Conservation (phyloP, 1,140 invertebrate genomes). For the Drosophila varians region DNA sequence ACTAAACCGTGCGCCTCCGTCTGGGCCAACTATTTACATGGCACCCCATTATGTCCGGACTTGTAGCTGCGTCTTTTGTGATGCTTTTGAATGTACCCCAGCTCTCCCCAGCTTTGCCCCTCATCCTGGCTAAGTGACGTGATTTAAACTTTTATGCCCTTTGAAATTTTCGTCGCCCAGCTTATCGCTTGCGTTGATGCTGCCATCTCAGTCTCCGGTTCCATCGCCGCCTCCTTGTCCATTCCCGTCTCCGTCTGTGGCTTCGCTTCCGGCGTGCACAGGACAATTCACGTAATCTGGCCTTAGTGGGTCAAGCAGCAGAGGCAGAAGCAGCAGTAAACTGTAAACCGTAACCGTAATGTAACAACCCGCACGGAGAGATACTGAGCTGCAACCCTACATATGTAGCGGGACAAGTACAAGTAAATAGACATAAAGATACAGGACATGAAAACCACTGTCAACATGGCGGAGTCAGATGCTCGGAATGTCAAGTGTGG, state of each 20-base stretch:
- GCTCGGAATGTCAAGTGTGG: slow-evolving; percentile 33
- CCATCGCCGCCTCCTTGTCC: not conserved
- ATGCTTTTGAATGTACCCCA: not conserved
- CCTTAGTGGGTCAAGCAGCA: slow-evolving; percentile 62
- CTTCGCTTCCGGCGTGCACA: slow-evolving; percentile 34
- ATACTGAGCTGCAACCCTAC: slow-evolving; percentile 17
- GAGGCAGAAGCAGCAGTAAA: slow-evolving; percentile 43
- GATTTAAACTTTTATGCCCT: slow-evolving; percentile 77
- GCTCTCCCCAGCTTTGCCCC: not conserved
- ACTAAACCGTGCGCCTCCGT: slow-evolving; percentile 18
- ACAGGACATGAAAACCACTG: slow-evolving; percentile 44
- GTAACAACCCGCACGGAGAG: slow-evolving; percentile 33
- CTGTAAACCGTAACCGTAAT: slow-evolving; percentile 36
- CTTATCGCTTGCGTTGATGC: slow-evolving; percentile 36
- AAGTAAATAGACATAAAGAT: slow-evolving; percentile 54
- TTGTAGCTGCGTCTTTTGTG: slow-evolving; percentile 49
- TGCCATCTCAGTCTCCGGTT: slow-evolving; percentile 10
- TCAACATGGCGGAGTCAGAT: slow-evolving; percentile 29
- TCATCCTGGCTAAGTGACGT: slow-evolving; percentile 61
- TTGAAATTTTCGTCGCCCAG: slow-evolving; percentile 54
- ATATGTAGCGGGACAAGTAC: slow-evolving; percentile 16
- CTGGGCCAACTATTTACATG: slow-evolving; percentile 76
- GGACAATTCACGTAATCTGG: slow-evolving; percentile 74
- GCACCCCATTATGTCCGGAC: slow-evolving; percentile 58
- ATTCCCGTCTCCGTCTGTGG: slow-evolving; percentile 22